These are phyloP conservation scores for Lepidonotus clava DNA, from an alignment of 2,888 invertebrate species.

Conservation along the genomic window DNA sequence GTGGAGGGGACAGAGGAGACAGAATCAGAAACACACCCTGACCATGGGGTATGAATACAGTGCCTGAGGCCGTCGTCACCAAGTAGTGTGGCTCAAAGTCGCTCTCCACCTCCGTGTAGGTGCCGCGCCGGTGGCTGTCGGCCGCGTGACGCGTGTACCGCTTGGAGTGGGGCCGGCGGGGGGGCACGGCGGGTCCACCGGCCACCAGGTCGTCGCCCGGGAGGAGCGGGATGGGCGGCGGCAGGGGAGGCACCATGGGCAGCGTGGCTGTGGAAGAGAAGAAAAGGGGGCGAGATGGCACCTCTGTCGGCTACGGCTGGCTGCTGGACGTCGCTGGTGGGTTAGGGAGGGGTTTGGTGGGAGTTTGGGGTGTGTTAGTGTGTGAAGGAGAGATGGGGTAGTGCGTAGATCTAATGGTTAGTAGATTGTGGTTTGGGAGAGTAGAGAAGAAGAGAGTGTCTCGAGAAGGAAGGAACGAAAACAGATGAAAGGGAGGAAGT, in stretches of 20 bases:
- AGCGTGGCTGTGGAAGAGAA: conserved; percentile 69
- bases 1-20: too few relatives aligned
- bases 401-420: not conserved
- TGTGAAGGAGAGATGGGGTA: not conserved
- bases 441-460: not conserved
- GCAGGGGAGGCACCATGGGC: too few relatives aligned
- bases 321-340: not conserved
- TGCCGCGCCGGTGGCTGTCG: conserved; percentile 57
- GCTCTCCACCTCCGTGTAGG: conserved; percentile 72
- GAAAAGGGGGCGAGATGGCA: too few relatives aligned
- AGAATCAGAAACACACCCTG: conserved; percentile 42
- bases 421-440: not conserved
- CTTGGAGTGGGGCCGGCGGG: conserved; percentile 43
- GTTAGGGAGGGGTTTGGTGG: not conserved
- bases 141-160: conserved; percentile 5
- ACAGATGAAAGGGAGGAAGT: not conserved
- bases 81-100: conserved; percentile 76
- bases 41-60: conserved; percentile 70
- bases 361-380: not conserved
- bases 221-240: conserved; percentile 71
- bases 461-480: not conserved
- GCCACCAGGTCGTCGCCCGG: conserved; percentile 67
- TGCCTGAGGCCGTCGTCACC: conserved; percentile 74
- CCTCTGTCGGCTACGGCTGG: too few relatives aligned
- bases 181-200: conserved; percentile 64